Evolutionary conservation across 1,140 invertebrate genomes (phyloP), one percentile per base, ranked within the genome.

Genomic region (Latrodectus geometricus): DNA sequence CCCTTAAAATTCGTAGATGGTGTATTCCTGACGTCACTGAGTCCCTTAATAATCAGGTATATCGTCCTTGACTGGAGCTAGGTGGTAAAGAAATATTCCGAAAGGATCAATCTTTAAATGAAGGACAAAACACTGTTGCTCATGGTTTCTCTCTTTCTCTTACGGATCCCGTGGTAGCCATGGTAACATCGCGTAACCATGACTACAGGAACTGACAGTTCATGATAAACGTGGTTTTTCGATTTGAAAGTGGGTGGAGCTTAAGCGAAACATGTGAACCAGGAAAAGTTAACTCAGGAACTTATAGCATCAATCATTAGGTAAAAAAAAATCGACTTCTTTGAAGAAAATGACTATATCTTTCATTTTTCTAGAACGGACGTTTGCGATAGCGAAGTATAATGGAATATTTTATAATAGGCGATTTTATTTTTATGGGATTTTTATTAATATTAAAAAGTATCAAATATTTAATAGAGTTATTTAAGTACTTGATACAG

Each of bases 21-120:
- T 61, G 54, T 61, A 61, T 17, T 14, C n/a, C 23, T 84, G 61
- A 84, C 82, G 82, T 76, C 69, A 74, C 52, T 65, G 17, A 11
- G 35, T 12, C 14, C 21, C n/a, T 17, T 14, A 20, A 14, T 17
- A 74, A 72, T 23, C 80, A 83, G 80, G 80, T 74, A 70, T 50
- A 83, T 48, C 21, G 79, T 70, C 70, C 70, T 74, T 83, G 82
- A n/a, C 69, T 73, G 66, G 8, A 21, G 15, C 52, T 54, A 83
- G 80, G 80, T 83, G 69, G 12, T 61, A 83, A 74, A 17, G 80
- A 66, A 56, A 50, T 20, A 66, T 74, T 21, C 65, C 35, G 52
- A 17, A 17, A 83, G 70, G 80, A 83, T 83, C 80, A 83, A 83
- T 83, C 80, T 83, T 73, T 72, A 74, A 83, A 83, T 61, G 69